Conservation (phyloP, 2,888 invertebrate genomes). For the Gastrophysa polygoni region DNA sequence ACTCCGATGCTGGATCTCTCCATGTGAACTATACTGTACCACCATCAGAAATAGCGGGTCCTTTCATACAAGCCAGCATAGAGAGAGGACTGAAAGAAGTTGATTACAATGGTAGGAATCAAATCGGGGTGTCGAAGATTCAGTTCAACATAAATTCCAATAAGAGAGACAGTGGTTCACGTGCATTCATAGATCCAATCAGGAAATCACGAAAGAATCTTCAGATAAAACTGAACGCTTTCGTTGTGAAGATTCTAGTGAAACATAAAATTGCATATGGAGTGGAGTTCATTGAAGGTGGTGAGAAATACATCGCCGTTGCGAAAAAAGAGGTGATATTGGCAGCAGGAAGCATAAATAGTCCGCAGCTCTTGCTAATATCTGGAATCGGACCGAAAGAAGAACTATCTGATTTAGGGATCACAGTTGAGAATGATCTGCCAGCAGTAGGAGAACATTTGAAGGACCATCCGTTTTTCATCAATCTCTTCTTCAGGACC, state of each 20-base stretch:
- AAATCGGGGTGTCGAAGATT: constrained; percentile 15
- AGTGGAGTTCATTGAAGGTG: constrained; percentile 57
- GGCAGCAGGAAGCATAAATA: constrained; percentile 58
- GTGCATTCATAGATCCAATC: constrained; percentile 19
- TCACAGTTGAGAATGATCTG: constrained; percentile 14
- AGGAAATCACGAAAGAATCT: constrained; percentile 24
- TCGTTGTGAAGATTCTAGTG: constrained; percentile 38
- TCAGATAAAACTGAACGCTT: constrained; percentile 63
- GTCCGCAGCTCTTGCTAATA: constrained; percentile 26
- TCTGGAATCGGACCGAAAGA: constrained; percentile 29
- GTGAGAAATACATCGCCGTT: constrained; percentile 67
- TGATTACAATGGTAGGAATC: constrained; percentile 21
- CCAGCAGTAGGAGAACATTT: constrained; percentile 26
- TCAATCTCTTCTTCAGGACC: constrained; percentile 13
- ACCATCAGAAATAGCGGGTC: not conserved
- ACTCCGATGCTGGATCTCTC: constrained; percentile 61
- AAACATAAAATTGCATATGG: constrained; percentile 12
- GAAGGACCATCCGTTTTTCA: constrained; percentile 20
- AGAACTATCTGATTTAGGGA: constrained; percentile 12
- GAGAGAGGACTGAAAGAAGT: constrained; percentile 42
- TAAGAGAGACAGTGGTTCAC: constrained; percentile 13
- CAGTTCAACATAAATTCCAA: constrained; percentile 25
- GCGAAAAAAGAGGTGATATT: constrained; percentile 66
- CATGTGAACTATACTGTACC: constrained; percentile 44
- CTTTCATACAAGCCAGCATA: constrained; percentile 58